A percentile compares a stretch with the other conserved stretches of the same genome.
Conservation (phyloP, 2,888 invertebrate species). For the Acleris laterana region DNA sequence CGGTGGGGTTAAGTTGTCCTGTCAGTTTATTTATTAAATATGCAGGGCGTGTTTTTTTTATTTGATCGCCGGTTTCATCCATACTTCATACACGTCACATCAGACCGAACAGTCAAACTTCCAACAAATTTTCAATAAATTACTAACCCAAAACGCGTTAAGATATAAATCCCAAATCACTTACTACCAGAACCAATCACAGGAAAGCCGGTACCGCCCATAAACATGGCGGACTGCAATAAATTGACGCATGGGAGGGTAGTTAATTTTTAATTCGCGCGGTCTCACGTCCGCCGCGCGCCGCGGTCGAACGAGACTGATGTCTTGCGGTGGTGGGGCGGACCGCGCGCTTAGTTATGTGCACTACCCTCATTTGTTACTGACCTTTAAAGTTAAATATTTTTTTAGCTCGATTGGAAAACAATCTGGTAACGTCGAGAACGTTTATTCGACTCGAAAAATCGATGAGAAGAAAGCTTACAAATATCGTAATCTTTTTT, state of each 20-base stretch:
- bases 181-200: conserved; percentile 29
- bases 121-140: neutral
- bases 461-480: no score
- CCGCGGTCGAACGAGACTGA: conserved; percentile 75
- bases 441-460: neutral
- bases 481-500: no score
- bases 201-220: conserved; percentile 57
- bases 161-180: conserved; percentile 27
- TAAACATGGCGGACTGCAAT: conserved; percentile 63
- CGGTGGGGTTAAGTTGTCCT: no score
- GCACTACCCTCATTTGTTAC: conserved; percentile 79
- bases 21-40: no score
- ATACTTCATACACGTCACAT: no score
- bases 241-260: conserved; percentile 65
- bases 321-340: conserved; percentile 59
- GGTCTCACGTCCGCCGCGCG: conserved; percentile 62
- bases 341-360: conserved; percentile 78
- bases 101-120: neutral
- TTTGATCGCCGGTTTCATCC: no score
- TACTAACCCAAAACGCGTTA: conserved; percentile 49
- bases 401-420: conserved; percentile 42
- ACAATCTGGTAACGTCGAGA: conserved; percentile 38
- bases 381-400: conserved; percentile 65
- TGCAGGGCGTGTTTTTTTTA: no score
- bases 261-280: conserved; percentile 76